Evolutionary conservation across 2,888 invertebrate genomes (phyloP), one percentile per base, ranked within the genome.

Genomic region (Oscheius sp.): DNA sequence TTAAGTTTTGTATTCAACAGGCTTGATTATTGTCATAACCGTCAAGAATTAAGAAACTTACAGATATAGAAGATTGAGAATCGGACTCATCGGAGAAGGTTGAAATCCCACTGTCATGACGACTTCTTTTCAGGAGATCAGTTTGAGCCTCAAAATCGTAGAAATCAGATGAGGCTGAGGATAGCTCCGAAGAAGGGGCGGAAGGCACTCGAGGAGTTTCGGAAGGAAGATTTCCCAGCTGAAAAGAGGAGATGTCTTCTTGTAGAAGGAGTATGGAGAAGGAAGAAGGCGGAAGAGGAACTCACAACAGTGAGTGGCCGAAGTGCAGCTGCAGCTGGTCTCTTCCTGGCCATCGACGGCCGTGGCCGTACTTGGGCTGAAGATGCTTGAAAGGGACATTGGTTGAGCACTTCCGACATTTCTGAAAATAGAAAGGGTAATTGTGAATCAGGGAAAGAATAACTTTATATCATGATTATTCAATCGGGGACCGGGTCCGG

Each of bases 61-160:
- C 56, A 6, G 54, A 54, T 30, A 47, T 17, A 26, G 50, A 54
- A 32, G 45, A 26, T 32, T 67, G 67, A 14, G 67, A 59, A 28
- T 67, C 57, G 26, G 67, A 57, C 24, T 67, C 67, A 17, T 65
- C 65, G 47, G 65, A 65, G 6, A 67, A 32, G 24, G 30, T 28
- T 9, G 66, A 56, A 17, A 54, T 14, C 22, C 47, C 47, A 38
- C 67, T 67, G 41, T 67, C 67, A 36, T 59, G 33, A 38, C 67
- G 67, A 47, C 57, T 45, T 45, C 67, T 28, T n/a, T 67, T 67
- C 33, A 45, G 26, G 5, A 20, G 30, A 47, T 62, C 62, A 44
- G 62, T 49, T 38, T 26, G n/a, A 20, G 24, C 24, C 44, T 59
- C 59, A 45, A 44, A 41, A 45, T 59, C 38, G 6, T 22, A 54